These are phyloP conservation scores for Turritopsis dohrnii DNA, from an alignment of 30 jellyfish, hydroid and myxozoan genomes.

Conservation along the genomic window DNA sequence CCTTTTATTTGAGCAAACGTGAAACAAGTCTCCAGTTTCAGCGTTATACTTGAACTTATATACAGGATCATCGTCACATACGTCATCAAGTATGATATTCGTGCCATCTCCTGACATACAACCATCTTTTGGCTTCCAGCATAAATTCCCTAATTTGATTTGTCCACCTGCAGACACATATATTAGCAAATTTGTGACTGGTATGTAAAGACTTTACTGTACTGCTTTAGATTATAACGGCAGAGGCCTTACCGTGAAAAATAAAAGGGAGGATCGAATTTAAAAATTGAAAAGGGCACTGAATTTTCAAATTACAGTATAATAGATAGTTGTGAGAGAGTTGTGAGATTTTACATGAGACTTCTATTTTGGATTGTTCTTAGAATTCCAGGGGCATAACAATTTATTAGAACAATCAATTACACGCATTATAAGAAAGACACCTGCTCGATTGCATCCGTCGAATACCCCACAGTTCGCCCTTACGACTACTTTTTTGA, in stretches of 20 bases:
- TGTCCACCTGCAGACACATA: background rate
- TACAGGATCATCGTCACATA: background rate
- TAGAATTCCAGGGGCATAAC: too few species aligned
- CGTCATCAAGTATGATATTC: background rate
- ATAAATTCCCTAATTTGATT: background rate
- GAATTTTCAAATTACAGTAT: background rate
- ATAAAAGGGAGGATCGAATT: too few species aligned
- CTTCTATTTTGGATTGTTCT: too few species aligned
- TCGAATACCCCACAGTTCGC: too few species aligned
- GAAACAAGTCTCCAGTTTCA: background rate
- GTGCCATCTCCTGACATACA: background rate
- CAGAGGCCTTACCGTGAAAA: too few species aligned
- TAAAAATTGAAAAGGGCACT: too few species aligned
- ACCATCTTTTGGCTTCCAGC: slow-evolving; percentile 14
- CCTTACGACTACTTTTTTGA: too few species aligned
- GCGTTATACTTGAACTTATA: background rate
- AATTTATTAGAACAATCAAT: too few species aligned
- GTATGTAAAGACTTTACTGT: background rate
- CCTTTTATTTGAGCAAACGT: background rate
- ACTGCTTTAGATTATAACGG: background rate
- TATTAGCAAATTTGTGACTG: background rate
- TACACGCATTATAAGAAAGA: too few species aligned
- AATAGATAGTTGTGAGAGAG: too few species aligned
- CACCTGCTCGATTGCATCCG: too few species aligned
- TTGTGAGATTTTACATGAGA: too few species aligned